These are phyloP conservation scores for Baryphthengus martii DNA, from an alignment of 2,113 vertebrate genomes.

Conservation along the genomic window DNA sequence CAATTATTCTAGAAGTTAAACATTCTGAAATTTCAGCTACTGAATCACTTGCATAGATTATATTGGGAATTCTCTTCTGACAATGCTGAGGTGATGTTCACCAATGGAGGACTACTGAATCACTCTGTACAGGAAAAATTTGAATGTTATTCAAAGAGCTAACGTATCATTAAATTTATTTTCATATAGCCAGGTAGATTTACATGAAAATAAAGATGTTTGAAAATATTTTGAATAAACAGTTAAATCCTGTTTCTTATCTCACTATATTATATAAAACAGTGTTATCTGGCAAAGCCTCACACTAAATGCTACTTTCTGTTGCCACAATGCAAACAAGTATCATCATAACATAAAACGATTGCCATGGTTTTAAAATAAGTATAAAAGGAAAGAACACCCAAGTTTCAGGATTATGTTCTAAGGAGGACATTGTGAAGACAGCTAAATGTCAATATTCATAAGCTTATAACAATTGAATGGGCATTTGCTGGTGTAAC, in stretches of 20 bases:
- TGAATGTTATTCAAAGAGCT: background rate
- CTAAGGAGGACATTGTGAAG: accelerated
- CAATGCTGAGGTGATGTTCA: background rate
- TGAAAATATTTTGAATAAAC: background rate
- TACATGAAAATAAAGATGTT: background rate
- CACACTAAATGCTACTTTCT: background rate
- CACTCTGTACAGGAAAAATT: background rate
- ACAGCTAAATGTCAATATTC: background rate
- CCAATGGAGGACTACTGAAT: background rate
- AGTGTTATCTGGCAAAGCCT: background rate
- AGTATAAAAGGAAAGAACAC: background rate
- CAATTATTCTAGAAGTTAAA: background rate
- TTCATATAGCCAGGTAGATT: background rate
- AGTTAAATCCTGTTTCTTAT: background rate
- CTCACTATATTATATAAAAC: background rate
- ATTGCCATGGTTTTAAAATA: background rate
- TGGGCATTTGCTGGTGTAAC: background rate
- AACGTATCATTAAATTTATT: background rate
- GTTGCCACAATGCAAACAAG: background rate
- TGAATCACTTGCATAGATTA: background rate
- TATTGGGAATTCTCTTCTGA: background rate
- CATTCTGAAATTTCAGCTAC: background rate
- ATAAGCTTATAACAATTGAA: background rate
- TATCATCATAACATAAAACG: background rate
- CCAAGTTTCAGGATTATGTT: background rate